Conservation (phyloP, 2,888 invertebrate species). For the Caenorhabditis wallacei region DNA sequence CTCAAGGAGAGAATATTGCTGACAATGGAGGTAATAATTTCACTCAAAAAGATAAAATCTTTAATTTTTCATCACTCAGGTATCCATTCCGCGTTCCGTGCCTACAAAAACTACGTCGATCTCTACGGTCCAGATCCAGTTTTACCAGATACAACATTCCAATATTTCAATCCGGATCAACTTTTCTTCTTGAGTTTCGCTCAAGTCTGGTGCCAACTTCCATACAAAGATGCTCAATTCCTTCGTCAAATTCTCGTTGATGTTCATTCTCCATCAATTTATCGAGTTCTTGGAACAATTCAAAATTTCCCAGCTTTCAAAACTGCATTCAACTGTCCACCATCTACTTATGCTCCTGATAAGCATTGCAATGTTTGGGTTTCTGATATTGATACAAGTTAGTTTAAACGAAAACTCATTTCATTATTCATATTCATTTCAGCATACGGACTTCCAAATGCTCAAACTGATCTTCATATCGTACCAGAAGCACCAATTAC, state of each 20-base stretch:
- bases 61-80: background rate
- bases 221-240: slow-evolving; percentile 43
- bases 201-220: slow-evolving; percentile 73
- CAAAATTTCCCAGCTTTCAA: slow-evolving; percentile 75
- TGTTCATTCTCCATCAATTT: slow-evolving; percentile 75
- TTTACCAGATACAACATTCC: slow-evolving; percentile 74
- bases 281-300: slow-evolving; percentile 75
- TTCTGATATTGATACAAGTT: slow-evolving; percentile 68
- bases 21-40: slow-evolving; percentile 84
- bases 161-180: slow-evolving; percentile 73
- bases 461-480: slow-evolving; percentile 67
- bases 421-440: slow-evolving; percentile 24
- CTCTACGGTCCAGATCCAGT: slow-evolving; percentile 77
- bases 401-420: slow-evolving; percentile 16
- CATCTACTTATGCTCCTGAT: slow-evolving; percentile 68
- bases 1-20: slow-evolving; percentile 86
- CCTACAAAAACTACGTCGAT: slow-evolving; percentile 76
- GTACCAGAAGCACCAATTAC: slow-evolving; percentile 60
- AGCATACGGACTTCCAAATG: slow-evolving; percentile 65
- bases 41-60: background rate
- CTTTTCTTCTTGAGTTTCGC: slow-evolving; percentile 78
- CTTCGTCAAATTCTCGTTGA: slow-evolving; percentile 72
- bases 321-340: slow-evolving; percentile 74
- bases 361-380: slow-evolving; percentile 75
- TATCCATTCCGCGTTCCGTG: slow-evolving; percentile 80